Conservation (phyloP, 2,888 invertebrate species). For the Drosophila anomelani region DNA sequence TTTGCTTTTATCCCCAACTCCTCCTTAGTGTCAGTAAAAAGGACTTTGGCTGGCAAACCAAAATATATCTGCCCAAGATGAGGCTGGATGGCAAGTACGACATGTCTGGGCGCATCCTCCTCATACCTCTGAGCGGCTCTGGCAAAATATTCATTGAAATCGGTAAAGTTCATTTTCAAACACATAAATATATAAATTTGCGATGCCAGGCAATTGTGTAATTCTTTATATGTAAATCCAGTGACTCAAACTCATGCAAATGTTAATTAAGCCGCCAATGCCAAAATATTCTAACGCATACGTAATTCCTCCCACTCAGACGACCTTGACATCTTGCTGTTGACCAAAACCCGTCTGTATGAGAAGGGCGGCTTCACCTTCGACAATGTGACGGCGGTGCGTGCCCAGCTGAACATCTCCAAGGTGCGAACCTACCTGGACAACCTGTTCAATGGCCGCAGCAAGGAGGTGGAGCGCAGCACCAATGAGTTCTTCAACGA, state of each 20-base stretch:
- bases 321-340: slow-evolving; percentile 87
- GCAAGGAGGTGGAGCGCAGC: slow-evolving; percentile 86
- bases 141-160: slow-evolving; percentile 90
- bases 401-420: slow-evolving; percentile 87
- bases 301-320: slow-evolving; percentile 82
- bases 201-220: background rate
- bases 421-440: slow-evolving; percentile 88
- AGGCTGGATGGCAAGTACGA: slow-evolving; percentile 89
- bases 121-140: slow-evolving; percentile 88
- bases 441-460: slow-evolving; percentile 86
- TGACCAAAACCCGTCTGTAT: slow-evolving; percentile 87
- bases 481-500: slow-evolving; percentile 89
- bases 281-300: background rate
- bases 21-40: slow-evolving; percentile 87
- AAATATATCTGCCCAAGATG: slow-evolving; percentile 87
- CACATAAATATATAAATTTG: no score
- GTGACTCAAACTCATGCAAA: background rate
- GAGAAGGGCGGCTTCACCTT: slow-evolving; percentile 87
- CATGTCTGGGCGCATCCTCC: slow-evolving; percentile 88
- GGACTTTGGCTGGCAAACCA: slow-evolving; percentile 88
- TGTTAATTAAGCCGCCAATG: background rate
- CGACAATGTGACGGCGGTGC: slow-evolving; percentile 88
- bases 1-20: no score
- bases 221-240: background rate
- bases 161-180: slow-evolving; percentile 83